Conservation (phyloP, 2,113 vertebrate genomes). For the Oncorhynchus nerka region DNA sequence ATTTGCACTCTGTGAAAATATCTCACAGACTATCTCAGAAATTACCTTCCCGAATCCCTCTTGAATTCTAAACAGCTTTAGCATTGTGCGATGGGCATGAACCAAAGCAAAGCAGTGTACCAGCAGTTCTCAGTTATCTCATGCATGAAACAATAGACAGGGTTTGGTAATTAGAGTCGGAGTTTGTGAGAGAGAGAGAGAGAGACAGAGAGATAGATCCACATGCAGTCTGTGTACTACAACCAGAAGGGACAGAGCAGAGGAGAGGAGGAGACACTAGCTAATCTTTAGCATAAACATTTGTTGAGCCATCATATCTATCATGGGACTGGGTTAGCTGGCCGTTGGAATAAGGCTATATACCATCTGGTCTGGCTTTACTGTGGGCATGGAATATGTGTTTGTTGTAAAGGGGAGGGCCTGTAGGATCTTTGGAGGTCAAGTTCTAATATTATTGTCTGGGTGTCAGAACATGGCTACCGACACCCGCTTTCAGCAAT, state of each 20-base stretch:
- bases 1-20: neutral
- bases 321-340: neutral
- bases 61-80: constrained; percentile 25
- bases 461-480: neutral
- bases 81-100: constrained; percentile 2
- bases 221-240: neutral
- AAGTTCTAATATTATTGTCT: neutral
- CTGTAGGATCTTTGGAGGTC: neutral
- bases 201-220: constrained; percentile 24
- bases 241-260: neutral
- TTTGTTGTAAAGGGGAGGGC: neutral
- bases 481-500: neutral
- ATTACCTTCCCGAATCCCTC: neutral
- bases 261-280: neutral
- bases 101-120: constrained; percentile 6
- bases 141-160: constrained; percentile 37
- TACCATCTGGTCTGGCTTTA: neutral
- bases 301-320: constrained; percentile 16
- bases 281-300: constrained; percentile 13
- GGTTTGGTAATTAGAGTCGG: constrained; percentile 27
- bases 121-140: constrained; percentile 18
- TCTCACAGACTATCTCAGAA: neutral
- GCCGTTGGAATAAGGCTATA: neutral
- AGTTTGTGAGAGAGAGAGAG: constrained; percentile 12
- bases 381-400: neutral